phyloP scores from a whole-genome alignment of 2,113 vertebrate species.

The Rhinoptilus africanus region DNA sequence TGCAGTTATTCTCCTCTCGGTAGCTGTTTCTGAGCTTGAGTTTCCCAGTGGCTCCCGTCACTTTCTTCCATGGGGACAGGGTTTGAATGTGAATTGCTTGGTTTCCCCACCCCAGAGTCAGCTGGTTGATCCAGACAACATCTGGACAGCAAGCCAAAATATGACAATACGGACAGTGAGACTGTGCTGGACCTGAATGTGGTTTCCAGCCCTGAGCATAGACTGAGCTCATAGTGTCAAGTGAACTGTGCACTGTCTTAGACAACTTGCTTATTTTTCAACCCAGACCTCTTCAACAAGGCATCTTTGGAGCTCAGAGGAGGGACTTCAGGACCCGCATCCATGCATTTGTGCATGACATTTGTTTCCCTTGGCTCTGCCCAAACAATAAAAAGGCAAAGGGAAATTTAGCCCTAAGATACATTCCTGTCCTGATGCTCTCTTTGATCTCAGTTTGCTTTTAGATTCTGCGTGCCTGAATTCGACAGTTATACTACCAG shows the following conservation, averaged over 20 bases:
- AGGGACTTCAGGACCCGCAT: not conserved
- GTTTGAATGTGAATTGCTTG: not conserved
- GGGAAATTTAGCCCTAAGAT: not conserved
- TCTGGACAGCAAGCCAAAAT: not conserved
- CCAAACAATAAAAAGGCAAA: not conserved
- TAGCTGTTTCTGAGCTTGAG: not conserved
- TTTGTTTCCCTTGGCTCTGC: not conserved
- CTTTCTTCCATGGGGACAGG: not conserved
- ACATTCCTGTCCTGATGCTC: not conserved
- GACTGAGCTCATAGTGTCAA: not conserved
- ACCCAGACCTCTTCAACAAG: not conserved
- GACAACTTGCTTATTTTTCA: not conserved
- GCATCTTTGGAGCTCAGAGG: not conserved
- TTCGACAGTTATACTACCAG: not conserved
- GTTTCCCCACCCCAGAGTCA: not conserved
- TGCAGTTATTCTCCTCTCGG: not conserved
- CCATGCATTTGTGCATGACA: not conserved
- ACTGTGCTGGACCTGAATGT: not conserved
- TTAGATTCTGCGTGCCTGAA: not conserved
- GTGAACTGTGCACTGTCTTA: not conserved
- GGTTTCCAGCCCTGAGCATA: not conserved
- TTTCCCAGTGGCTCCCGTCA: not conserved
- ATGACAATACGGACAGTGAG: not conserved
- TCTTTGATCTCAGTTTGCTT: not conserved
- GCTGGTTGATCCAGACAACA: not conserved